phyloP scores from a whole-genome alignment of 1,140 invertebrate species.

The Matsumurasca onukii region DNA sequence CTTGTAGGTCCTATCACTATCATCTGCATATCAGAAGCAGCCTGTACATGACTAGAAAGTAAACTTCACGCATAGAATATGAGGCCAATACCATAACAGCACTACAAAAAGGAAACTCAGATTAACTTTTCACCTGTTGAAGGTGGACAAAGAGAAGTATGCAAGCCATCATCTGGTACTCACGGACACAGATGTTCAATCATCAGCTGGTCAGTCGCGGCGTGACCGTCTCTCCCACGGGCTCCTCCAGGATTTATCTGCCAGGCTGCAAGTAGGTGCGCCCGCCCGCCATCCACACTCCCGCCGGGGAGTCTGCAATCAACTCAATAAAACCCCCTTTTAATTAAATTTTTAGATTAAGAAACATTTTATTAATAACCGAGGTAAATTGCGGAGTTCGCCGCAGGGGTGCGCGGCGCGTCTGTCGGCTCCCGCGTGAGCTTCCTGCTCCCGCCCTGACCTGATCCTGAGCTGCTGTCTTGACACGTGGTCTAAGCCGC shows the following conservation, averaged over 20 bases:
- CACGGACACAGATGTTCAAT: too few relatives aligned
- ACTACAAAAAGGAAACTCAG: too few relatives aligned
- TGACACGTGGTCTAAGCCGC: too few relatives aligned
- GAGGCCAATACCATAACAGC: too few relatives aligned
- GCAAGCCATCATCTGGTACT: too few relatives aligned
- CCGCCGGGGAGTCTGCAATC: background rate
- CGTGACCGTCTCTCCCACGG: background rate
- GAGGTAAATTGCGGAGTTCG: background rate
- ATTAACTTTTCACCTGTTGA: too few relatives aligned
- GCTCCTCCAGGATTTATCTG: background rate
- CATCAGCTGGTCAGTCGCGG: background rate
- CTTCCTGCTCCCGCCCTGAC: background rate
- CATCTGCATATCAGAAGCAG: too few relatives aligned
- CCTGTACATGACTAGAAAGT: too few relatives aligned
- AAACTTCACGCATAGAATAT: too few relatives aligned
- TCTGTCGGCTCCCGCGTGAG: background rate
- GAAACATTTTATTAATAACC: slow-evolving; percentile 16
- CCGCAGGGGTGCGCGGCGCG: background rate
- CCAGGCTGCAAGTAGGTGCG: background rate
- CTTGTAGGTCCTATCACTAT: too few relatives aligned
- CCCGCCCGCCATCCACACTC: background rate
- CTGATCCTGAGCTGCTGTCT: too few relatives aligned
- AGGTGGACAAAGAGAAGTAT: too few relatives aligned
- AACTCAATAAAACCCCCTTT: slow-evolving; percentile 18
- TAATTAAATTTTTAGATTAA: slow-evolving; percentile 15